Base-by-base conservation (phyloP, 2,888 invertebrate genomes). In the Barypeithes pellucidus region DNA sequence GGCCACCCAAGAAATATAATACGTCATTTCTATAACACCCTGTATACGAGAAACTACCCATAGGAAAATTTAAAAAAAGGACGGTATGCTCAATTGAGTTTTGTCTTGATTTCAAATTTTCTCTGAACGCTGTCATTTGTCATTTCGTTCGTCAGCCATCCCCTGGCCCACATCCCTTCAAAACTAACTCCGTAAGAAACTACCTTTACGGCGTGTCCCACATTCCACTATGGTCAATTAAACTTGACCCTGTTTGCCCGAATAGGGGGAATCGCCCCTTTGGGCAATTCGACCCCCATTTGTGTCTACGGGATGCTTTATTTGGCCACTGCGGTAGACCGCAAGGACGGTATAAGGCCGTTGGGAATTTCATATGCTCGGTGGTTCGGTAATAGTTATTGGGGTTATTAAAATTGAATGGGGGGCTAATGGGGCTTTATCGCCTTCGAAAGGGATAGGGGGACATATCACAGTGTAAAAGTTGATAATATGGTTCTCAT, bases 141-240 rank as follows among this genome's bases (percentile, higher is more conserved):
- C n/a, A n/a, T n/a, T n/a, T n/a, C n/a, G n/a, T 24, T 24, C 5
- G 24, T 24, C 39, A 39, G 9, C 3, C 16, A 16, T 43, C 16
- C 16, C 16, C 43, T 16, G n/a, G 1, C n/a, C 39, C n/a, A 39
- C 18, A 3, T 11, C 24, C 24, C 50, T 57, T 54, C 16, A 33
- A 3, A 54, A 16, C 16, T 24, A 16, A 57, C 33, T 16, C 54
- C 1, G 33, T 33, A 57, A 9, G 9, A 33, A 57, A 57, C 16
- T 18, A 57, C 54, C 54, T 33, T 33, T 14, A 57, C 9, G 7
- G 33, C 54, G 54, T 36, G 54, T 57, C 33, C 54, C 16, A 33
- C 54, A 33, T 57, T 57, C 54, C 54, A 57, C 33, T 57, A 57
- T 57, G 54, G 54, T 57, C 54, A 57, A 57, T 57, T 57, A 57